Base-by-base conservation (phyloP, 2,888 invertebrate genomes). In the Laspeyria flexula region DNA sequence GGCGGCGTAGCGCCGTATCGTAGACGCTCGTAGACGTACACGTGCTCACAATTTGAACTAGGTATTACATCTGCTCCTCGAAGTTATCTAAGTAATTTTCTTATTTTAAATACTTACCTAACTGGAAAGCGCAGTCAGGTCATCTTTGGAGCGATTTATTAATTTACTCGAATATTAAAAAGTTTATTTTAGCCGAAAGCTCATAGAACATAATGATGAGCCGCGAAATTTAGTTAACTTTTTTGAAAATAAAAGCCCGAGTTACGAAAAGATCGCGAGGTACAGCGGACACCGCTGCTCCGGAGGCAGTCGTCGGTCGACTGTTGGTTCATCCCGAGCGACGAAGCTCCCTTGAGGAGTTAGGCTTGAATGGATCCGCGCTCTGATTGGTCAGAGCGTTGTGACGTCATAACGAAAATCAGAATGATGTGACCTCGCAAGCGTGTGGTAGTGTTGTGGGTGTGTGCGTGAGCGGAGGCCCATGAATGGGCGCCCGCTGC, bases 381-480 rank as follows among this genome's bases (percentile, higher is more conserved):
- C 76, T 71, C 81, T 77, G 86, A 95, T 95, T 95, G 95, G 95
- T 85, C 78, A 79, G 55, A 65, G 69, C 68, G 63, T 6, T 65
- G 94, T 95, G 95, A 95, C 96, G 96, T 96, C 95, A 95, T 93
- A 80, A 93, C 94, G 95, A 86, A 88, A 89, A 89, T 88, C 79
- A 79, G 81, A 79, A 83, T 95, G 94, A 95, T 95, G 93, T 93
- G 93, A 73, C 43, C 55, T 53, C 41, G 55, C 15, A 71, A 48
- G 43, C 43, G 62, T 71, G 80, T 77, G 76, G 68, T 43, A 38
- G 73, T 61, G 55, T 50, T 61, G 67, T 54, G 65, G 30, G 51
- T 71, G 79, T 82, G 85, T 85, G 86, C 56, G 86, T 75, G 84
- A 60, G 61, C 48, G 51, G 49, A 61, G 69, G 61, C 61, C 71